phyloP scores from a whole-genome alignment of 2,113 vertebrate species.

The Megaceryle torquata region DNA sequence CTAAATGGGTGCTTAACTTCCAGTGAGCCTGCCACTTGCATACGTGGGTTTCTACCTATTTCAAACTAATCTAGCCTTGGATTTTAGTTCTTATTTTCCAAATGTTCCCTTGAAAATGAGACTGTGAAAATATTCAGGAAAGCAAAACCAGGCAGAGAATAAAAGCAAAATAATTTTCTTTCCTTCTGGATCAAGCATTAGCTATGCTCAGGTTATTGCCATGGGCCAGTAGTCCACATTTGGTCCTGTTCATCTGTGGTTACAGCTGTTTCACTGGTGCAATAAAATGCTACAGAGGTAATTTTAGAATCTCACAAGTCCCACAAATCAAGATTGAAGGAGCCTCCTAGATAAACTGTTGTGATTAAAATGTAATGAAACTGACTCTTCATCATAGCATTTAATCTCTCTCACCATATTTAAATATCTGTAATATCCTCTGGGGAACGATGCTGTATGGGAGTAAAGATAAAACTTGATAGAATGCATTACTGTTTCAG shows the following conservation, averaged over 20 bases:
- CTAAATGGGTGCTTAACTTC: not conserved
- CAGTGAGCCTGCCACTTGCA: not conserved
- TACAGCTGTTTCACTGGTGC: not conserved
- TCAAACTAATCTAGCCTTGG: not conserved
- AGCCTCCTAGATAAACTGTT: not conserved
- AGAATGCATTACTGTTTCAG: not conserved
- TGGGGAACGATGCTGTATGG: not conserved
- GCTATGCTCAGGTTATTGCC: not conserved
- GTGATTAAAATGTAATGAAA: not conserved
- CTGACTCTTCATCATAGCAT: not conserved
- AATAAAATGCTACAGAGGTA: not conserved
- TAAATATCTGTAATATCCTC: not conserved
- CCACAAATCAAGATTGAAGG: not conserved
- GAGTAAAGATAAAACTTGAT: not conserved
- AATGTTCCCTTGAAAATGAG: not conserved
- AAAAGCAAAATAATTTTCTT: not conserved
- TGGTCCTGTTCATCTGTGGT: not conserved
- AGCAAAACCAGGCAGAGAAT: not conserved
- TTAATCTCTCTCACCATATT: not conserved
- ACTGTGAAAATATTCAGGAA: not conserved
- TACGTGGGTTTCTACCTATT: not conserved
- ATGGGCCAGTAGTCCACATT: not conserved
- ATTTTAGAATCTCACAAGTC: not conserved
- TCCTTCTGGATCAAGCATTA: not conserved
- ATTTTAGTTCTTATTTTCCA: not conserved